Base-by-base conservation (phyloP, 2,888 invertebrate species). In the Helicoverpa assulta region DNA sequence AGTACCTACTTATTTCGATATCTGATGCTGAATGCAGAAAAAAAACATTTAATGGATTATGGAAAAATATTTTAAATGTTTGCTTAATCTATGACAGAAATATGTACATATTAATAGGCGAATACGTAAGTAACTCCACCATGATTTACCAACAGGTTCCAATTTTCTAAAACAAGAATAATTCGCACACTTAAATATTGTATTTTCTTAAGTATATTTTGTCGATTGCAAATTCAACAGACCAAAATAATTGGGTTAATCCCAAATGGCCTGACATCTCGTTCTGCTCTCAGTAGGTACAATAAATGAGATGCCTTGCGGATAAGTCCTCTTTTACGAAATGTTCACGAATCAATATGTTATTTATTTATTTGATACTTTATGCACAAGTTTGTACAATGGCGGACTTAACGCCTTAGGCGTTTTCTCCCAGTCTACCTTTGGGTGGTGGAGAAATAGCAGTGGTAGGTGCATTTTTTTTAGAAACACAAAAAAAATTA, bases 301-400 rank as follows among this genome's bases (percentile, higher is more conserved):
- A 55, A 62, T 51, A 66, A 72, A 78, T 66, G 53, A 71, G 54
- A 18, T 61, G 29, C 47, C 65, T 37, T 18, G 53, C n/a, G 43
- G 14, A 5, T 58, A 77, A 72, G 69, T 66, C 58, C 59, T 59
- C n/a, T 62, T 65, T 47, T 47, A 10, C 37, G 47, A 40, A 77
- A 76, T 43, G 26, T 67, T 63, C 47, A 55, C 62, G 72, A 62
- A 73, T 78, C 64, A 69, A 69, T 68, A 62, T 60, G 64, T 68
- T 16, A 43, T 26, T 26, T 26, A 4, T 26, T 2, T 26, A 26
- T 26, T 26, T 4, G 26, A 1, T 26, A 26, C 26, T 26, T 26
- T 26, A 26, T 26, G 21, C 21, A 21, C 21, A 2, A 21, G 1
- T 21, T 21, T 21, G 21, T 21, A 21, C 21, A 21, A 21, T 21